Percentiles rank a stretch among this genome's conserved stretches.
Conservation (phyloP, 1,140 invertebrate genomes). For the Calliphora vicina region DNA sequence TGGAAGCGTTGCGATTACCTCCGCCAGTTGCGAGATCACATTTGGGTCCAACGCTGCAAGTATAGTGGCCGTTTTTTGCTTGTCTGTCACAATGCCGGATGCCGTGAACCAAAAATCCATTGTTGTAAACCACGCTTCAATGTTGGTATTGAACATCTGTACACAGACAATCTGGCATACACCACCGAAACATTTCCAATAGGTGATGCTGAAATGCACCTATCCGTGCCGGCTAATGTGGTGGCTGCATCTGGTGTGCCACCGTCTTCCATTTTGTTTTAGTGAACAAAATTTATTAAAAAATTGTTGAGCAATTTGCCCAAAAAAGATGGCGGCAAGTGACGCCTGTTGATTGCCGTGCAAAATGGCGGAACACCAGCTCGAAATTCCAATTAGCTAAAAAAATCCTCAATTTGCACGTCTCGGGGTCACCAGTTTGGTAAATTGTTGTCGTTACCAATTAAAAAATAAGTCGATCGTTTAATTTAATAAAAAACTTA, state of each 20-base stretch:
- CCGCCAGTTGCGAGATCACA: too few species aligned
- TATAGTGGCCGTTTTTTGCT: not conserved
- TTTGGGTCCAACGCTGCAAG: too few species aligned
- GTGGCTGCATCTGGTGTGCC: too few species aligned
- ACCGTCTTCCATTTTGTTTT: too few species aligned
- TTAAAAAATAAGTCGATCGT: too few species aligned
- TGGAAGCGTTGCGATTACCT: too few species aligned
- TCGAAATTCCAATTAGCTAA: too few species aligned
- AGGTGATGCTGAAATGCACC: not conserved
- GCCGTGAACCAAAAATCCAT: not conserved
- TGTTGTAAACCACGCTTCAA: not conserved
- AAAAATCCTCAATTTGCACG: not conserved
- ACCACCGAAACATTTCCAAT: not conserved
- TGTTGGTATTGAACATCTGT: not conserved
- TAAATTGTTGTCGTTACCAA: too few species aligned
- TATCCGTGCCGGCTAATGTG: not conserved
- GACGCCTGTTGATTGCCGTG: not conserved
- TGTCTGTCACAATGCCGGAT: not conserved
- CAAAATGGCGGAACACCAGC: too few species aligned
- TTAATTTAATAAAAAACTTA: too few species aligned
- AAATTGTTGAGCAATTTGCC: not conserved
- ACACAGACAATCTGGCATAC: not conserved
- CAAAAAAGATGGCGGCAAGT: too few species aligned
- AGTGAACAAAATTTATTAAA: not conserved
- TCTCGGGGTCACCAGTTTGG: not conserved